phyloP scores from a whole-genome alignment of 2,797 vertebrate genomes.

The Acipenser transmontanus region DNA sequence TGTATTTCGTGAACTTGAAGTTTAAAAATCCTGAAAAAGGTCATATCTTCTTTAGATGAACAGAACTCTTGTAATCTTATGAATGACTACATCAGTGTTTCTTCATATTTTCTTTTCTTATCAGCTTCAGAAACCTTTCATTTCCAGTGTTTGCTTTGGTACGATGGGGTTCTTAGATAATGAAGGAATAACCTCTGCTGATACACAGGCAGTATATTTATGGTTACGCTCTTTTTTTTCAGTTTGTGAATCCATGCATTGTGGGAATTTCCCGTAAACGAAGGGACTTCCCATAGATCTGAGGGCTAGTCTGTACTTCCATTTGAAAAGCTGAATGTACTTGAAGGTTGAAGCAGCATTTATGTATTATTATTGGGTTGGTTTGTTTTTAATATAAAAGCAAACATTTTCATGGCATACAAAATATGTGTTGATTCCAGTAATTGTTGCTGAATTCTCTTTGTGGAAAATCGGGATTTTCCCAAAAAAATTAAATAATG shows the following conservation, averaged over 20 bases:
- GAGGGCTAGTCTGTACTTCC: slow-evolving; percentile 29
- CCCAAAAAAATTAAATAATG: background rate
- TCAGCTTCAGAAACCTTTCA: slow-evolving; percentile 6
- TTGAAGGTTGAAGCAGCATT: slow-evolving; percentile 33
- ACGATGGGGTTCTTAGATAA: too few relatives aligned
- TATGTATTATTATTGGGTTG: slow-evolving; percentile 19
- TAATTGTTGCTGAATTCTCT: slow-evolving; percentile 28
- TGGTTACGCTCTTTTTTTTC: slow-evolving; percentile 20
- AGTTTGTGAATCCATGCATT: slow-evolving; percentile 53
- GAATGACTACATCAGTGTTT: too few relatives aligned
- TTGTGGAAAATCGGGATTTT: slow-evolving; percentile 31
- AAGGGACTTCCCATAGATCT: slow-evolving; percentile 56
- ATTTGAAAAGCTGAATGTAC: slow-evolving; percentile 3
- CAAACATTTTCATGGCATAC: slow-evolving; percentile 14
- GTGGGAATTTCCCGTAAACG: slow-evolving; percentile 57
- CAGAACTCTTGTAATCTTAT: too few relatives aligned
- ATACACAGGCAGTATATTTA: slow-evolving; percentile 33
- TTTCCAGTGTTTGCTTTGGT: slow-evolving; percentile 4
- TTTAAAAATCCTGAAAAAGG: too few relatives aligned
- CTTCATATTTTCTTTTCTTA: too few relatives aligned
- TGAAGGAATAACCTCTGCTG: slow-evolving; percentile 13
- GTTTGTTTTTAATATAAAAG: background rate
- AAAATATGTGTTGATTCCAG: slow-evolving; percentile 26
- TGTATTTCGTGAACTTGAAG: too few relatives aligned
- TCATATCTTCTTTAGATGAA: too few relatives aligned